These are phyloP conservation scores for Cinclus cinclus DNA, from an alignment of 2,113 vertebrate species.

Conservation along the genomic window DNA sequence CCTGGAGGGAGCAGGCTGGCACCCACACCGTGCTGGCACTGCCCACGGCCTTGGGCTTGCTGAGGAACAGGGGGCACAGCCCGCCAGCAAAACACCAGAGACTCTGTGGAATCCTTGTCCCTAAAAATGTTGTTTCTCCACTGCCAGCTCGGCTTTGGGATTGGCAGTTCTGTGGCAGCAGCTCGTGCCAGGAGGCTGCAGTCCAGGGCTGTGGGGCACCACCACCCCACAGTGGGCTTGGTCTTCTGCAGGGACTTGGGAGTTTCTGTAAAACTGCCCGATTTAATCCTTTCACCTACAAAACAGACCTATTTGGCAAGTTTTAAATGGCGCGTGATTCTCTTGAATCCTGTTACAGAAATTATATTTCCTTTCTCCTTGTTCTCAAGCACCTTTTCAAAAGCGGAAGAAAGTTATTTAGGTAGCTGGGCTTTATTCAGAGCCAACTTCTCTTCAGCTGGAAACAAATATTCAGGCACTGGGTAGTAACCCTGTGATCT, in stretches of 20 bases:
- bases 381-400: neutral
- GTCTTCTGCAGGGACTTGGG: neutral
- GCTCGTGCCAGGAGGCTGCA: neutral
- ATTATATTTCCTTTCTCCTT: neutral
- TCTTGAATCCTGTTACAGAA: neutral
- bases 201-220: fast-evolving
- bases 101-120: neutral
- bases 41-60: neutral
- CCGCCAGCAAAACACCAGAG: fast-evolving
- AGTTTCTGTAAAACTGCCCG: neutral
- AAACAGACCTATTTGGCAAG: neutral
- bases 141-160: neutral
- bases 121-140: neutral
- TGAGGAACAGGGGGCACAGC: neutral
- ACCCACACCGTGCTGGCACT: neutral
- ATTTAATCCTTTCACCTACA: neutral
- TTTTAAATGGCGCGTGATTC: neutral
- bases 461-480: neutral
- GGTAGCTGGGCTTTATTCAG: neutral
- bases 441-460: neutral
- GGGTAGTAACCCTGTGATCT: neutral
- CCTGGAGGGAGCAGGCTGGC: neutral
- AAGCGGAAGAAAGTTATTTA: neutral
- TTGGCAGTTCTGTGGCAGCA: neutral
- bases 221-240: neutral